These are phyloP conservation scores for Neolamprologus variostigma DNA, from an alignment of 2,113 vertebrate genomes.

Conservation along the genomic window DNA sequence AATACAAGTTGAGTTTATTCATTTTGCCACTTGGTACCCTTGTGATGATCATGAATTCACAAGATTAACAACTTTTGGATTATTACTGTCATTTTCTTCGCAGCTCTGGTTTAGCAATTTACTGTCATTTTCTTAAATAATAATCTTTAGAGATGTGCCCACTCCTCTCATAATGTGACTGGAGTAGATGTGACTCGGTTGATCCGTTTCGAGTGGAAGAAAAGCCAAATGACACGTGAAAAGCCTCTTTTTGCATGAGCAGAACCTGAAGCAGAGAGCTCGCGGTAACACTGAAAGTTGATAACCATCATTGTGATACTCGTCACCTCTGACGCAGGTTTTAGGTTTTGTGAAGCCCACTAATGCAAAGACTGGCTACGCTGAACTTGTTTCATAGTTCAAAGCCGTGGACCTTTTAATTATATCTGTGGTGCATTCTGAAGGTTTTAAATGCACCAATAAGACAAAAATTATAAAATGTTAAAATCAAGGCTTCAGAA, in stretches of 20 bases:
- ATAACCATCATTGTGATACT: background rate
- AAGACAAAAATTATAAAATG: background rate
- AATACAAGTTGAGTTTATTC: background rate
- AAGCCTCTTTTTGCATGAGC: background rate
- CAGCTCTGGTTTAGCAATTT: background rate
- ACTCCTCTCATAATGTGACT: background rate
- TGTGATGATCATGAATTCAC: background rate
- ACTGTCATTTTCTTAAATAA: background rate
- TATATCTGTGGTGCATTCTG: too few relatives aligned
- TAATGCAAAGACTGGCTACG: background rate
- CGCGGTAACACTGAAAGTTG: rapidly evolving
- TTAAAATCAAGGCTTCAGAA: background rate
- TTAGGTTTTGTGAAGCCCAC: background rate
- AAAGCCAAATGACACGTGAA: background rate
- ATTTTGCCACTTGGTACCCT: background rate
- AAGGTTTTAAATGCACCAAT: background rate
- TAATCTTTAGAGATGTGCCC: background rate
- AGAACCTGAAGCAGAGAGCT: background rate
- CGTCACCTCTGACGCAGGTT: background rate
- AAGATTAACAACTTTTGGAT: background rate
- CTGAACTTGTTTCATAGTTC: background rate
- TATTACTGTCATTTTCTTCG: background rate
- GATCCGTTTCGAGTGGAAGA: background rate
- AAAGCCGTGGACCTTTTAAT: background rate
- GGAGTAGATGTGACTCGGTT: background rate